These are phyloP conservation scores for Lithobius niger DNA, from an alignment of 1,140 invertebrate genomes.

Conservation along the genomic window DNA sequence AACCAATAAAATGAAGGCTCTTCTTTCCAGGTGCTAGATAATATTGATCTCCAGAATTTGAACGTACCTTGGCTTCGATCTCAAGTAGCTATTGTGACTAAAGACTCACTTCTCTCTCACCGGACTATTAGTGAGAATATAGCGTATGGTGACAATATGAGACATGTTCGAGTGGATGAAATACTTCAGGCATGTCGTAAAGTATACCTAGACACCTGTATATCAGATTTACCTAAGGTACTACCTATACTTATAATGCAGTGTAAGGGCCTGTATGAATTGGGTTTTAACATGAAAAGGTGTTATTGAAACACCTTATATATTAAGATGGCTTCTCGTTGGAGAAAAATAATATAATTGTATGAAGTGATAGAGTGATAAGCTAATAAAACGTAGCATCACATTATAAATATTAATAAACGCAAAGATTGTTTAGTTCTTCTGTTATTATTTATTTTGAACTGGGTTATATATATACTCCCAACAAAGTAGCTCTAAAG, in stretches of 20 bases:
- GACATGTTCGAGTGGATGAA: constrained; percentile 50
- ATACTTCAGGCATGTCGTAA: constrained; percentile 64
- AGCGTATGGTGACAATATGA: constrained; percentile 63
- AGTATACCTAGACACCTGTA: constrained; percentile 77
- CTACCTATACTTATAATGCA: too few relatives aligned
- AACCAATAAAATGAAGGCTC: too few relatives aligned
- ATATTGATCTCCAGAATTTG: constrained; percentile 17
- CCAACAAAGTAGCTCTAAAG: too few relatives aligned
- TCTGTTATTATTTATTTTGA: too few relatives aligned
- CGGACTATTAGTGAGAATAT: constrained; percentile 76
- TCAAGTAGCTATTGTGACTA: constrained; percentile 56
- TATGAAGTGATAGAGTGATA: background rate
- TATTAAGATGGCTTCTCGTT: background rate
- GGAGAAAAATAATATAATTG: constrained; percentile 7
- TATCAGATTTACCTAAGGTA: constrained; percentile 62
- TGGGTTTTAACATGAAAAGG: background rate
- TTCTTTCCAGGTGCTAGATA: constrained; percentile 6
- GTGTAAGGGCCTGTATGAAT: too few relatives aligned
- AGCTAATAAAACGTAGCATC: too few relatives aligned
- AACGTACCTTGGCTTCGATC: constrained; percentile 40
- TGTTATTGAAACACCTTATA: background rate
- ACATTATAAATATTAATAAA: too few relatives aligned
- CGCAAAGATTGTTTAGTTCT: too few relatives aligned
- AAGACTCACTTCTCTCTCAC: constrained; percentile 79
- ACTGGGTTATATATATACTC: too few relatives aligned